Base-by-base conservation (phyloP, 2,888 invertebrate species). In the Melitaea athalia region DNA sequence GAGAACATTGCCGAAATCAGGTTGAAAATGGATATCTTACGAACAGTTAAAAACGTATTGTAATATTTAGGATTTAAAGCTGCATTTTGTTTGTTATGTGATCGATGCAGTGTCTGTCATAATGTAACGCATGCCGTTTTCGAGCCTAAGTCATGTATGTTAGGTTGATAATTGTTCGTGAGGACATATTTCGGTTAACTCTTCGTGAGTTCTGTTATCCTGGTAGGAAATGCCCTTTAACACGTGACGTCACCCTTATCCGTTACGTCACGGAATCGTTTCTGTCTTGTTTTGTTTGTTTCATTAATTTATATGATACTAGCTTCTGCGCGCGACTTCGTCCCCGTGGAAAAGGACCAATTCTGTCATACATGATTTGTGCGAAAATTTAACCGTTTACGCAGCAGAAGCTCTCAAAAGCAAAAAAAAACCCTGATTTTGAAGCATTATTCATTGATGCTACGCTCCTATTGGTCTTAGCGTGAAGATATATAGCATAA, bases 201-300 rank as follows among this genome's bases (percentile, higher is more conserved):
- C 81, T 72, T 78, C 55, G 63, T 65, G 42, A 52, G 42, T 81
- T 76, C 81, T 89, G 82, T 7, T 74, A 38, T 72, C 89, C 86
- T 90, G 78, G 88, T 91, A 84, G 69, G 67, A 65, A 74, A 77
- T 86, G 87, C 85, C 86, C 88, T 86, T 87, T 87, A 80, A 80
- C 87, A 86, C 86, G 87, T 89, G 90, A 89, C 89, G 88, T 88
- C 88, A 87, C 79, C 75, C 73, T 71, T 69, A 71, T 67, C 38
- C 42, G 15, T 57, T 38, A 57, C 57, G 61, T 47, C 64, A 61
- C 47, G 53, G 62, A 59, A 49, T 59, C 57, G 57, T 45, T 64
- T 47, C n/a, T 7, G 33, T n/a, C 33, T 17, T 31, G 14, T 5
- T 17, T n/a, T 3, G 43, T 49, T 15, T 45, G 43, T 60, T 42